Percentiles rank a stretch among this genome's conserved stretches.
These are phyloP conservation scores for Argyrosomus regius DNA, from an alignment of 2,797 vertebrate genomes.

Conservation along the genomic window DNA sequence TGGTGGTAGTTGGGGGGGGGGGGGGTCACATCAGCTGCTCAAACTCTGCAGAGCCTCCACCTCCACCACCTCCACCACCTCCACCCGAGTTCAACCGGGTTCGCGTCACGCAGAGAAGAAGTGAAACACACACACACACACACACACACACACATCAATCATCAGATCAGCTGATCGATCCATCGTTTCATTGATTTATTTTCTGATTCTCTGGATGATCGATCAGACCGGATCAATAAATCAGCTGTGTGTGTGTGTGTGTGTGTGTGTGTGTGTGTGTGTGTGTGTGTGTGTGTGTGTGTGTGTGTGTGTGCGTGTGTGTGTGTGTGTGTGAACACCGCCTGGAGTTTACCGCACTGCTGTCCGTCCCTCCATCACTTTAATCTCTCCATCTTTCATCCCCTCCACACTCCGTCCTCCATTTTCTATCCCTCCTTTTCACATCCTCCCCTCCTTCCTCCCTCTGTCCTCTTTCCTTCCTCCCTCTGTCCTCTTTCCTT, in stretches of 20 bases:
- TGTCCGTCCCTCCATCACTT: conserved; percentile 1
- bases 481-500: background rate
- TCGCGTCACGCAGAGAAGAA: conserved; percentile 9
- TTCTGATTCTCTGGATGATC: background rate
- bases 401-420: background rate
- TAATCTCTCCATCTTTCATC: background rate
- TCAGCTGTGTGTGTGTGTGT: conserved; percentile 33
- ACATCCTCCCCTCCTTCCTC: too few species aligned
- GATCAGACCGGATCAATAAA: conserved; percentile 45
- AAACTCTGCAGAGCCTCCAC: conserved; percentile 65
- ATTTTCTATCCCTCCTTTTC: too few species aligned
- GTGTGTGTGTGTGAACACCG: conserved; percentile 37
- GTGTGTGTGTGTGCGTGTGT: conserved; percentile 31
- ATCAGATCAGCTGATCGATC: background rate
- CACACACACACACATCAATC: background rate
- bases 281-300: conserved; percentile 34
- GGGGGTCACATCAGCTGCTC: conserved; percentile 42
- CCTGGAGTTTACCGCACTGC: conserved; percentile 51
- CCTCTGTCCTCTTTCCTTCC: background rate
- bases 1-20: background rate
- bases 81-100: conserved; percentile 68
- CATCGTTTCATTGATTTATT: too few species aligned
- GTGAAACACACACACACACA: background rate
- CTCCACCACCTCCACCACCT: conserved; percentile 1
- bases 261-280: conserved; percentile 30